Base-by-base conservation (phyloP, 2,113 vertebrate species). In the Prinia subflava region DNA sequence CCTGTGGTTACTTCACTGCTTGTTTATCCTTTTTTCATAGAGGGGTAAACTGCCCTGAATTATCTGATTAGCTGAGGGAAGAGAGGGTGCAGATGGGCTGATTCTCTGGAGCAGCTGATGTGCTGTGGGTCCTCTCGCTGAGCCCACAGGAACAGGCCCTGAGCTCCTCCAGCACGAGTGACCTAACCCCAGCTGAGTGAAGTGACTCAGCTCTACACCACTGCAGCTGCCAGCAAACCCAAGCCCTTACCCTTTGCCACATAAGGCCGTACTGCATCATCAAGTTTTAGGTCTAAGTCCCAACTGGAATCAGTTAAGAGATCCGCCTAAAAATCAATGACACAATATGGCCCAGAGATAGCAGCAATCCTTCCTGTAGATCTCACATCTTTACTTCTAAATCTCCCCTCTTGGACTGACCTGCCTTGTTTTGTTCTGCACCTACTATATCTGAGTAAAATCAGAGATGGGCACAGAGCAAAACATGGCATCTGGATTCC, bases 241-340 rank as follows among this genome's bases (percentile, higher is more conserved):
- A 12, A 77, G 44, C 60, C 3, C 2, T 84, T 46, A 74, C 50
- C 80, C 88, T 87, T 81, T 88, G 53, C 71, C 88, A 89, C 10
- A 0, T 33, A 68, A 47, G 39, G 56, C 85, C 68, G 56, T 21
- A 83, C 9, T 37, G 42, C 56, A 86, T 60, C 63, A 88, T 88
- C 85, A 75, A 6, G 86, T 96, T 88, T 95, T 68, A 92, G 90
- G 78, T 68, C 81, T 55, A 73, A 92, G 60, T 75, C 56, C 60
- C 83, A 83, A 35, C 0, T 87, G 56, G 57, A 96, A 95, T 94
- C 90, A 84, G 83, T 87, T 95, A 93, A 92, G 79, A 96, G 86
- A 96, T 96, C 88, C 88, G 53, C 68, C 90, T 89, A 71, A 96
- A 95, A 97, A 89, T 94, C 92, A 90, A 82, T 89, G 94, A 74